Conservation (phyloP, 1,140 invertebrate species). For the Charaxes varanes region DNA sequence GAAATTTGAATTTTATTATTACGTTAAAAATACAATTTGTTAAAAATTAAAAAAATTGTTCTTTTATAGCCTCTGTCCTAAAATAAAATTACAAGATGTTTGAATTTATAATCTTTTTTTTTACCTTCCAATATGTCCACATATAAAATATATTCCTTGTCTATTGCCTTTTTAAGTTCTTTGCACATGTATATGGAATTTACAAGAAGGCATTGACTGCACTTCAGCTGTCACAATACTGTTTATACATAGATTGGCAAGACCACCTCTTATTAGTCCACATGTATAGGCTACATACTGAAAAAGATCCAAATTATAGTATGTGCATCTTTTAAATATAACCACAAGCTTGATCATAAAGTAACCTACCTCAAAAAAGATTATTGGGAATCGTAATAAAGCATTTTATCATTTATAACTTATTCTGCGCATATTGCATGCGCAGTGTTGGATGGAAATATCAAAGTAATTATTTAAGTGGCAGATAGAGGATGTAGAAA, state of each 20-base stretch:
- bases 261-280: slow-evolving; percentile 94
- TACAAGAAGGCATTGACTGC: slow-evolving; percentile 93
- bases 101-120: neutral
- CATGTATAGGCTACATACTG: slow-evolving; percentile 96
- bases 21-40: neutral
- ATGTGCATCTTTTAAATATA: neutral
- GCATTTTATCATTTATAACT: no score
- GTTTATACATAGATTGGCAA: slow-evolving; percentile 95
- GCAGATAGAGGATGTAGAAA: no score
- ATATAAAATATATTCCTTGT: slow-evolving; percentile 16
- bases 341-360: no score
- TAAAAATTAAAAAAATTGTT: slow-evolving; percentile 1
- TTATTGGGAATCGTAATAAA: no score
- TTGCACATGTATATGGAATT: slow-evolving; percentile 94
- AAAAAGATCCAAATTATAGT: slow-evolving; percentile 40
- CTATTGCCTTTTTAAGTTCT: slow-evolving; percentile 64
- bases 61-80: no score
- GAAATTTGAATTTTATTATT: slow-evolving; percentile 4
- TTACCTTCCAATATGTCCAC: neutral
- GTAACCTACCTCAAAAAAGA: no score
- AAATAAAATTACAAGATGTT: neutral
- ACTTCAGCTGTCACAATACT: slow-evolving; percentile 97
- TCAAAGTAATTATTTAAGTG: no score
- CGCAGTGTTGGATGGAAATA: no score
- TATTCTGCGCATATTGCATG: no score